phyloP scores from a whole-genome alignment of 1,140 invertebrate genomes.

The Andrena cerasifolii region DNA sequence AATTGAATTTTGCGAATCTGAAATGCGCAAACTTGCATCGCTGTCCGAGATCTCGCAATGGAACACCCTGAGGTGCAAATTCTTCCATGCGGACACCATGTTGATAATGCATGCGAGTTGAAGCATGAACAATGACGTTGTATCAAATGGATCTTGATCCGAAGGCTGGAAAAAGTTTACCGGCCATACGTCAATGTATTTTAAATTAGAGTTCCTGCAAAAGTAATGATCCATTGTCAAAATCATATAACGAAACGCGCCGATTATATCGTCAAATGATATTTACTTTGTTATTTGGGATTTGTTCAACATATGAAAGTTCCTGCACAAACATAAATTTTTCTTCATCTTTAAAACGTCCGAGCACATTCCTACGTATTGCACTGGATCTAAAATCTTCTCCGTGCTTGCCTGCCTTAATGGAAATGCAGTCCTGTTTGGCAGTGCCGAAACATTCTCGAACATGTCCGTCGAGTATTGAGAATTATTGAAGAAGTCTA shows the following conservation, averaged over 20 bases:
- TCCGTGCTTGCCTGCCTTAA: slow-evolving; percentile 70
- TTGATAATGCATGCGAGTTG: slow-evolving; percentile 98
- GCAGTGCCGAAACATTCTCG: slow-evolving; percentile 72
- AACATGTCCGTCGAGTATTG: slow-evolving; percentile 77
- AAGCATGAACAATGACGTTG: slow-evolving; percentile 96
- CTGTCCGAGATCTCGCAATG: slow-evolving; percentile 86
- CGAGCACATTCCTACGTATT: slow-evolving; percentile 95
- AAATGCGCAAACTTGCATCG: slow-evolving; percentile 68
- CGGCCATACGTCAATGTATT: slow-evolving; percentile 98
- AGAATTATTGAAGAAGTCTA: slow-evolving; percentile 88
- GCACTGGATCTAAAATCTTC: slow-evolving; percentile 76
- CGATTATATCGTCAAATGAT: slow-evolving; percentile 13
- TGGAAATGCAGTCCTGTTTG: slow-evolving; percentile 77
- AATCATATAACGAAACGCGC: neutral
- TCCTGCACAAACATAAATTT: slow-evolving; percentile 96
- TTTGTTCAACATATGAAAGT: slow-evolving; percentile 94
- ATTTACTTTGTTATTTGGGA: slow-evolving; percentile 86
- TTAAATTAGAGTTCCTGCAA: slow-evolving; percentile 84
- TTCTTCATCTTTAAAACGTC: slow-evolving; percentile 96
- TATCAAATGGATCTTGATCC: slow-evolving; percentile 90
- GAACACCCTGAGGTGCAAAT: slow-evolving; percentile 91
- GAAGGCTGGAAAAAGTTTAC: slow-evolving; percentile 92
- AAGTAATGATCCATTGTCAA: slow-evolving; percentile 12
- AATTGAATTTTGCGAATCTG: slow-evolving; percentile 72
- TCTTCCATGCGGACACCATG: slow-evolving; percentile 94